These are phyloP conservation scores for Cyprinodon brontotheroides DNA, from an alignment of 2,113 vertebrate genomes.

Conservation along the genomic window DNA sequence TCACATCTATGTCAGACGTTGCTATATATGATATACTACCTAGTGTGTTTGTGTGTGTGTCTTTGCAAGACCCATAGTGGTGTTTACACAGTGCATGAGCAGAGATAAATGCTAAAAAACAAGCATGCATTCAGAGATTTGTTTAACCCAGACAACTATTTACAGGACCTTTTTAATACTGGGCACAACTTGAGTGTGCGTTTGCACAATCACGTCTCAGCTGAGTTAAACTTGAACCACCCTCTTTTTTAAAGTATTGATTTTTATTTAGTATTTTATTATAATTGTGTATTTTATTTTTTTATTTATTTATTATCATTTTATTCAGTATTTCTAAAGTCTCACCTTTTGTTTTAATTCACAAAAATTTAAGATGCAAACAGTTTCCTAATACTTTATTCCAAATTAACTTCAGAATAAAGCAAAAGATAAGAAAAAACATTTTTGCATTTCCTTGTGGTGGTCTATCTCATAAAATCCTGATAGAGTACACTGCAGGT, in stretches of 20 bases:
- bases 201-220: conserved; percentile 34
- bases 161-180: conserved; percentile 35
- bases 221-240: conserved; percentile 2
- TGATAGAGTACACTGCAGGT: not conserved
- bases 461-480: not conserved
- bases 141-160: conserved; percentile 8
- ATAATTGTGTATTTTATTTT: too few relatives aligned
- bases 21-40: conserved; percentile 49
- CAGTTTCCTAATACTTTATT: not conserved
- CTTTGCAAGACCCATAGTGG: conserved; percentile 46
- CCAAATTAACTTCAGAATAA: not conserved
- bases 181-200: conserved; percentile 37
- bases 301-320: conserved; percentile 47
- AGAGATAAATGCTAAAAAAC: conserved; percentile 42
- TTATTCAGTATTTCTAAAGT: conserved; percentile 28
- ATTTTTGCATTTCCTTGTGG: not conserved
- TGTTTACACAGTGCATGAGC: conserved; percentile 50
- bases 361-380: not conserved
- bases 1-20: conserved; percentile 71
- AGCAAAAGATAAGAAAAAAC: not conserved
- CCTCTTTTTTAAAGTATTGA: too few relatives aligned
- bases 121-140: conserved; percentile 10
- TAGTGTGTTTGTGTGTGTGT: conserved; percentile 8
- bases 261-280: too few relatives aligned
- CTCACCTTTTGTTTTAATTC: not conserved